Base-by-base conservation (phyloP, 2,797 vertebrate genomes). In the Selene dorsalis region DNA sequence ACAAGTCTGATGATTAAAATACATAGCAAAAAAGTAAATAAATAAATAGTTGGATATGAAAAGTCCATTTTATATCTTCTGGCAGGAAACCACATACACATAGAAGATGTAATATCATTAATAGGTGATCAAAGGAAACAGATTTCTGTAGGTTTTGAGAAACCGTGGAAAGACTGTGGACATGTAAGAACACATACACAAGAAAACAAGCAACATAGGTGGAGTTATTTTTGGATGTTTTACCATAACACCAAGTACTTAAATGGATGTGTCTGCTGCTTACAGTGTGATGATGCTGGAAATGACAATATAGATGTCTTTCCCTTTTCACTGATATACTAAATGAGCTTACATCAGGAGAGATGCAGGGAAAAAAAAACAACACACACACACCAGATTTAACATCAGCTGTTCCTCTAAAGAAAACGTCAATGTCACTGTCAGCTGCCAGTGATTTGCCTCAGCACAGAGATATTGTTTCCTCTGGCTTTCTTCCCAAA, bases 401-500 rank as follows among this genome's bases (percentile, higher is more conserved):
- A 32, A 82, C 71, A 71, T 78, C 75, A 75, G 84, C 66, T 45
- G 58, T 59, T 60, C 67, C n/a, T 84, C 56, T 79, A 45, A 82
- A 75, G 60, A 68, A 74, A 64, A 45, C 38, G 24, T 71, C 55
- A 73, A 4, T 84, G 75, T 86, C 71, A 84, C 55, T 64, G 69
- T 77, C 86, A 82, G 63, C 43, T 22, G 28, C 57, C 73, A 69
- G 62, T 76, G 78, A 83, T 66, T 73, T 55, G 69, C 39, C 71
- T 63, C 3, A 24, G 59, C 63, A 48, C 64, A 65, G 20, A 79
- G 70, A 79, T 70, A 52, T 71, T 6, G 72, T 79, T 84, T 72
- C 68, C 38, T 73, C 53, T 80, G 76, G 59, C 76, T 84, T 78
- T 80, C 60, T 68, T 82, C 79, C 80, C 56, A 48, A 81, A 85